A percentile compares a stretch with the other conserved stretches of the same genome.
Evolutionary conservation across 2,113 vertebrate species (phyloP).

Genomic region (Percina caprodes): DNA sequence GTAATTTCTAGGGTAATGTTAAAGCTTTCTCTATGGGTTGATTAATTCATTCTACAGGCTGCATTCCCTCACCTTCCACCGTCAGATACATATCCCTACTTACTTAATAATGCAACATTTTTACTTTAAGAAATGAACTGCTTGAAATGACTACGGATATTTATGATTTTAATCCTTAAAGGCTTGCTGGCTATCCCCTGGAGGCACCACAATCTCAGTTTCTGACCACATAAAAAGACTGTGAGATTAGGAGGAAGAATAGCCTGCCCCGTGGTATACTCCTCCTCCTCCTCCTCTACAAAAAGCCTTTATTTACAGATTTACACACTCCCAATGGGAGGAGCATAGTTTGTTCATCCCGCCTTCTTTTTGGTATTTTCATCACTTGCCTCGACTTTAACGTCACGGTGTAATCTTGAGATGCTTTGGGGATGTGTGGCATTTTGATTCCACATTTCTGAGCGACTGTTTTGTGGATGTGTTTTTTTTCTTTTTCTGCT

Average conservation of each 20-base stretch:
- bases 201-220: slow-evolving; percentile 65
- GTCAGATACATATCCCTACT: slow-evolving; percentile 26
- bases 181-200: slow-evolving; percentile 52
- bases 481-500: background rate
- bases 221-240: slow-evolving; percentile 75
- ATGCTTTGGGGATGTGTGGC: slow-evolving; percentile 63
- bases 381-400: slow-evolving; percentile 55
- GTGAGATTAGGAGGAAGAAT: slow-evolving; percentile 74
- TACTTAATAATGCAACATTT: slow-evolving; percentile 41
- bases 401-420: slow-evolving; percentile 63
- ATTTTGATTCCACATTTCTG: slow-evolving; percentile 46
- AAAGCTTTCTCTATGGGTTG: background rate
- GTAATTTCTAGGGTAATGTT: slow-evolving; percentile 22
- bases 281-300: slow-evolving; percentile 39
- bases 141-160: slow-evolving; percentile 52
- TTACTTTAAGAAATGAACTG: slow-evolving; percentile 54
- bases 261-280: slow-evolving; percentile 60
- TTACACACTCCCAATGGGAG: slow-evolving; percentile 76
- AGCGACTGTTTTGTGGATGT: slow-evolving; percentile 8
- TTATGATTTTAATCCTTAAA: slow-evolving; percentile 71
- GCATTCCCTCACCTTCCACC: slow-evolving; percentile 38
- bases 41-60: slow-evolving; percentile 30
- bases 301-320: slow-evolving; percentile 74
- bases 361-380: slow-evolving; percentile 65
- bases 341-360: slow-evolving; percentile 68